Evolutionary conservation across 1,140 invertebrate genomes (phyloP).

Genomic region (Caenorhabditis brenneri): DNA sequence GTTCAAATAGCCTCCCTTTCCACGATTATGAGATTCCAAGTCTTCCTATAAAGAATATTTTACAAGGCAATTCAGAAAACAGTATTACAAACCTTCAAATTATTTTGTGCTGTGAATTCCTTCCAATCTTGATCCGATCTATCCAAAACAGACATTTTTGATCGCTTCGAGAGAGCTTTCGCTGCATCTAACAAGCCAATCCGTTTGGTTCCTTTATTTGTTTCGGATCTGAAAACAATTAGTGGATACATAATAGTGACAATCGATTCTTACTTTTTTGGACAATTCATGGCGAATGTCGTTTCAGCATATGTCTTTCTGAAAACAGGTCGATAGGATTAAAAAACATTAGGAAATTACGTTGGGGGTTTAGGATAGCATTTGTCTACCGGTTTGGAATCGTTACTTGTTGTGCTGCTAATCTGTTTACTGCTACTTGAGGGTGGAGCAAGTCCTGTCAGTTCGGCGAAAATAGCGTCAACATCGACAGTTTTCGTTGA

Average conservation of each 20-base stretch:
- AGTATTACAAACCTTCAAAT: slow-evolving; percentile 48
- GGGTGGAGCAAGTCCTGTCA: neutral
- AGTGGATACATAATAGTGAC: too few relatives aligned
- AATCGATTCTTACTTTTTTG: slow-evolving; percentile 4
- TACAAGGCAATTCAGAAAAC: too few relatives aligned
- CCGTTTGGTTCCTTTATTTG: neutral
- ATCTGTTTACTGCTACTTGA: too few relatives aligned
- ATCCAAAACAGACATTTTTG: slow-evolving; percentile 56
- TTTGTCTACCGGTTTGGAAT: neutral
- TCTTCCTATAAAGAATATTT: slow-evolving; percentile 58
- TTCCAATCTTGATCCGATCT: slow-evolving; percentile 56
- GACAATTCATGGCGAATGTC: neutral
- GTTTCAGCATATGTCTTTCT: neutral
- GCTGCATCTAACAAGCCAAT: slow-evolving; percentile 46
- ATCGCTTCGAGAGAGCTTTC: slow-evolving; percentile 50
- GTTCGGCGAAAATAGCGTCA: neutral
- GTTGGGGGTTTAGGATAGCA: neutral
- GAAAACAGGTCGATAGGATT: neutral
- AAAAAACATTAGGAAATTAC: neutral
- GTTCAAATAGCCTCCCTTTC: slow-evolving; percentile 56
- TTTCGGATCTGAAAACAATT: neutral
- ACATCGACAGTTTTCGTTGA: neutral
- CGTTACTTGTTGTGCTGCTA: neutral
- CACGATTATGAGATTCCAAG: slow-evolving; percentile 51
- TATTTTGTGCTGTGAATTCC: slow-evolving; percentile 52